phyloP scores from a whole-genome alignment of 2,888 invertebrate species.

The Branchellion lobata region DNA sequence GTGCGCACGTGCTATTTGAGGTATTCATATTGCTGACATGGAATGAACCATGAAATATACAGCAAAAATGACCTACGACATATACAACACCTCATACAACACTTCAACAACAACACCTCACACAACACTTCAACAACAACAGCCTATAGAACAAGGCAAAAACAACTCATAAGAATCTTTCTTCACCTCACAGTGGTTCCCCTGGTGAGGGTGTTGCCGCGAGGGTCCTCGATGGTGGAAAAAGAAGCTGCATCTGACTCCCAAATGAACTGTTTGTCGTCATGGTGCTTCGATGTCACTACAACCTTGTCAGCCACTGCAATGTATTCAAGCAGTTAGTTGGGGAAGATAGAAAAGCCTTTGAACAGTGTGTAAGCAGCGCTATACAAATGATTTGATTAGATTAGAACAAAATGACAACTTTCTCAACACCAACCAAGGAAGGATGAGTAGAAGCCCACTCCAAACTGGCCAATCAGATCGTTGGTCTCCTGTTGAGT shows the following conservation, averaged over 20 bases:
- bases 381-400: too few relatives aligned
- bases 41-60: too few relatives aligned
- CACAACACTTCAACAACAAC: too few relatives aligned
- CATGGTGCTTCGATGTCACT: constrained; percentile 81
- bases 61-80: too few relatives aligned
- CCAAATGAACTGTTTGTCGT: constrained; percentile 87
- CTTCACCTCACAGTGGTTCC: constrained; percentile 83
- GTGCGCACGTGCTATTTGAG: too few relatives aligned
- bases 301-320: constrained; percentile 41
- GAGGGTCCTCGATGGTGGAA: constrained; percentile 86
- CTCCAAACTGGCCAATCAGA: constrained; percentile 99
- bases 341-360: constrained; percentile 44
- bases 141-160: too few relatives aligned
- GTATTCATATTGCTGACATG: too few relatives aligned
- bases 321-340: neutral
- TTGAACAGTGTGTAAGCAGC: too few relatives aligned
- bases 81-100: too few relatives aligned
- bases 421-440: constrained; percentile 63
- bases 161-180: too few relatives aligned
- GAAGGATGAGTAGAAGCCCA: constrained; percentile 98
- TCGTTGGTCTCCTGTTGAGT: constrained; percentile 76
- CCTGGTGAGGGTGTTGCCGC: constrained; percentile 84
- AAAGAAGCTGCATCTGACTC: constrained; percentile 91
- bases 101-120: too few relatives aligned
- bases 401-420: constrained; percentile 33